Conservation (phyloP, 2,888 invertebrate species). For the Drosophila anceps region DNA sequence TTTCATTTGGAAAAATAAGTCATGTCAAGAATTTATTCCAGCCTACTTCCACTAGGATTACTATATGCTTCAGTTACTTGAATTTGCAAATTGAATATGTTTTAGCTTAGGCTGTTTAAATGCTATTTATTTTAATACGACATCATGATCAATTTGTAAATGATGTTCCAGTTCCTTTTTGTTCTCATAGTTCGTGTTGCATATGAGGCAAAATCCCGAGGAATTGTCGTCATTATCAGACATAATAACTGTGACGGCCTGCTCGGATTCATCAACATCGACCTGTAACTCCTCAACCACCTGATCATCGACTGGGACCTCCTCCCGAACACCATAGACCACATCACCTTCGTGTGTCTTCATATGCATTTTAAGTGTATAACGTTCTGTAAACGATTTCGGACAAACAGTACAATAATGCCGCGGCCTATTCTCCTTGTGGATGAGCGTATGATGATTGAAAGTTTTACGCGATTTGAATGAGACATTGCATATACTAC, state of each 20-base stretch:
- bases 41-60: slow-evolving; percentile 4
- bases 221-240: slow-evolving; percentile 72
- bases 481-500: slow-evolving; percentile 81
- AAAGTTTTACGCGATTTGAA: slow-evolving; percentile 83
- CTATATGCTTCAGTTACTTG: not conserved
- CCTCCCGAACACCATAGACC: slow-evolving; percentile 70
- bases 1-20: slow-evolving; percentile 7
- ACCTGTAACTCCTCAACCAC: slow-evolving; percentile 74
- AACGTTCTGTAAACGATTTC: slow-evolving; percentile 83
- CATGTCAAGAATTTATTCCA: slow-evolving; percentile 5
- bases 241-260: slow-evolving; percentile 75
- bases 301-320: slow-evolving; percentile 63
- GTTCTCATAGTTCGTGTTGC: slow-evolving; percentile 73
- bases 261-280: slow-evolving; percentile 72
- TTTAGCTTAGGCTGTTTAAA: not conserved
- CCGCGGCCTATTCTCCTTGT: slow-evolving; percentile 82
- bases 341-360: slow-evolving; percentile 76
- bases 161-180: slow-evolving; percentile 78
- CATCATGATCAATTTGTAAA: slow-evolving; percentile 79
- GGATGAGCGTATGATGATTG: slow-evolving; percentile 82
- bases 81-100: not conserved
- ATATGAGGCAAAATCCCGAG: slow-evolving; percentile 74
- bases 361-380: slow-evolving; percentile 83
- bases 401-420: slow-evolving; percentile 81
- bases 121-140: slow-evolving; percentile 68